Base-by-base conservation (phyloP, 1,140 invertebrate genomes). In the Coelopa frigida region DNA sequence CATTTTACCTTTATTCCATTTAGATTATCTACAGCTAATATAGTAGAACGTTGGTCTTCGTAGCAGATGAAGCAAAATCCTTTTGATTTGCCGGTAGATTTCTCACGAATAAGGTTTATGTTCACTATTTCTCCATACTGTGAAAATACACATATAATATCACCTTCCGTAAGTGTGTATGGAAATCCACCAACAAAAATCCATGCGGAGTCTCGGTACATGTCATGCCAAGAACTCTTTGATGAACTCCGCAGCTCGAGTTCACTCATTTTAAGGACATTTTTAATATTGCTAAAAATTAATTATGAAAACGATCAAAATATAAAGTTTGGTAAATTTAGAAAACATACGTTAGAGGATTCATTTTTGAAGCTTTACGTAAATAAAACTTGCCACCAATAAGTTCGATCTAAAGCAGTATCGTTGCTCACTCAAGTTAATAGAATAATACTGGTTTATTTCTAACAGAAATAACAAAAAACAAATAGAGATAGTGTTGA, bases 111-210 rank as follows among this genome's bases (percentile, higher is more conserved):
- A 52, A 99, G 73, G 74, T 99, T 98, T 26, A 99, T 86, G 63
- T 99, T 94, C 0, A 97, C 93, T 41, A 98, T 78, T 81, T 99
- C 95, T 20, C 96, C 96, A 79, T 94, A 97, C 58, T 99, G 96
- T 12, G 96, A 99, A 76, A 99, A 99, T 18, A 99, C 83, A 60
- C 89, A 85, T 52, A 99, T 83, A 14, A 99, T 70, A 75, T 99
- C 97, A 40, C 97, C 97, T 79, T 99, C 97, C 8, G 90, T 91
- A 5, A 99, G 75, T 55, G 93, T 91, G 71, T 88, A 99, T 0
- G 93, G 87, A 11, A 99, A 73, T 8, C 96, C 96, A 26, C 94
- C 96, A 55, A 98, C 73, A 73, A 96, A 99, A 39, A 99, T 83
- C 97, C 97, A 99, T 20, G 96, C 95, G 70, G 94, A 98, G 51